Evolutionary conservation across 2,797 vertebrate species (phyloP), one percentile per base, ranked within the genome.

Genomic region (Mallotus villosus): DNA sequence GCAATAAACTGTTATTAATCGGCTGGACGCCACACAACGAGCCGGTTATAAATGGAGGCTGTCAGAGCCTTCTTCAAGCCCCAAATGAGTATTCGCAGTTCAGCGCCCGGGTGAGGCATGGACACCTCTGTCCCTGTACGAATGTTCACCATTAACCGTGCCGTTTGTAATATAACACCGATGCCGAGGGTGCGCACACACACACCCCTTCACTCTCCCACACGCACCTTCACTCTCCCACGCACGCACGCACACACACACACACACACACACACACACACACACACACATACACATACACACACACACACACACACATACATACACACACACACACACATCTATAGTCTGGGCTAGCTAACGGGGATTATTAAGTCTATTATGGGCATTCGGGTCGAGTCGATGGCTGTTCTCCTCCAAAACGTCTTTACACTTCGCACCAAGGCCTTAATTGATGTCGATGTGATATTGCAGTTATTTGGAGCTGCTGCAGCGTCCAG

Each of bases 21-120:
- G 94, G 92, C 93, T 92, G 95, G 95, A 95, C 95, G 94, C 95
- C 95, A 94, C 86, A 93, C 94, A 98, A 97, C 93, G 92, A 97
- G 95, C 95, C 92, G 89, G 91, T 97, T 96, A 97, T 97, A 97
- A 97, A 98, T 97, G 95, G 95, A 93, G 84, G 92, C 94, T 96
- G 96, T 97, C 97, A 96, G 91, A 93, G 89, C 93, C 90, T 95
- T 95, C 96, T 96, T 97, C 95, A 95, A 94, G 93, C 94, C 94
- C 95, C 95, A 98, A 97, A 98, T 98, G 94, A 98, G 95, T 95
- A 97, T 96, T 97, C 95, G 96, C 96, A 98, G 95, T 96, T 96
- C 95, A 96, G 92, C 96, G 96, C 92, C 92, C 93, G 94, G 94
- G 94, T 96, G 95, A 96, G 94, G 93, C 94, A 95, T 95, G 94